Percentiles rank a stretch among this genome's conserved stretches.
These are phyloP conservation scores for Epizoanthus ramosus DNA, from an alignment of 92 coral and sea anemone genomes.

Conservation along the genomic window DNA sequence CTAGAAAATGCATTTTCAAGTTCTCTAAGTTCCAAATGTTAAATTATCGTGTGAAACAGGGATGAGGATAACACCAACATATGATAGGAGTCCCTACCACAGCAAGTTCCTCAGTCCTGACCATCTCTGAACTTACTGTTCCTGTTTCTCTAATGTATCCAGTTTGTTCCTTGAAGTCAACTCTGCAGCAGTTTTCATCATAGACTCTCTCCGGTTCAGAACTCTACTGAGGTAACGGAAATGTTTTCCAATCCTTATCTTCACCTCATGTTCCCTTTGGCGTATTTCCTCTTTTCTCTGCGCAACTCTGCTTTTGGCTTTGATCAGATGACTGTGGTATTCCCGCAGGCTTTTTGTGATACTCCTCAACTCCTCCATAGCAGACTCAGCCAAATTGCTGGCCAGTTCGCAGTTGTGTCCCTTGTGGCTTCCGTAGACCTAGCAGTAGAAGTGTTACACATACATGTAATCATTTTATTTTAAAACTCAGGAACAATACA, in stretches of 20 bases:
- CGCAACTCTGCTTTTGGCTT: slow-evolving; percentile 55
- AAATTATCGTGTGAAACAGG: too few species aligned
- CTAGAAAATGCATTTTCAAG: too few species aligned
- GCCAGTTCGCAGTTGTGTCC: slow-evolving; percentile 89
- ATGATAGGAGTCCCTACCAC: too few species aligned
- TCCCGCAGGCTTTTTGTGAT: slow-evolving; percentile 62
- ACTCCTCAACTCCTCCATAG: slow-evolving; percentile 66
- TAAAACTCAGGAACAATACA: too few species aligned
- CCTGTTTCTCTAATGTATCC: slow-evolving; percentile 63
- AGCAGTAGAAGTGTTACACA: not conserved
- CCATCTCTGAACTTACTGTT: slow-evolving; percentile 43
- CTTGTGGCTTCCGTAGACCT: slow-evolving; percentile 91
- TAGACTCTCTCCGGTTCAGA: slow-evolving; percentile 55
- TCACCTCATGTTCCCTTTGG: slow-evolving; percentile 52
- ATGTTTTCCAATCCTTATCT: slow-evolving; percentile 58
- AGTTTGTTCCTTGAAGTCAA: slow-evolving; percentile 53
- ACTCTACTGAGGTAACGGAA: slow-evolving; percentile 50
- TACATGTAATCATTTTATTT: not conserved
- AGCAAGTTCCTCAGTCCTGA: not conserved
- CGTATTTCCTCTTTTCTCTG: slow-evolving; percentile 51
- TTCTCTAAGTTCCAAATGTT: too few species aligned
- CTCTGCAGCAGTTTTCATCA: slow-evolving; percentile 51
- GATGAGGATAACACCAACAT: too few species aligned
- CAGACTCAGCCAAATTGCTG: slow-evolving; percentile 71
- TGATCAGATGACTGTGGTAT: slow-evolving; percentile 49